Evolutionary conservation across 2,888 invertebrate species (phyloP).

Genomic region (Frankliniella fusca): DNA sequence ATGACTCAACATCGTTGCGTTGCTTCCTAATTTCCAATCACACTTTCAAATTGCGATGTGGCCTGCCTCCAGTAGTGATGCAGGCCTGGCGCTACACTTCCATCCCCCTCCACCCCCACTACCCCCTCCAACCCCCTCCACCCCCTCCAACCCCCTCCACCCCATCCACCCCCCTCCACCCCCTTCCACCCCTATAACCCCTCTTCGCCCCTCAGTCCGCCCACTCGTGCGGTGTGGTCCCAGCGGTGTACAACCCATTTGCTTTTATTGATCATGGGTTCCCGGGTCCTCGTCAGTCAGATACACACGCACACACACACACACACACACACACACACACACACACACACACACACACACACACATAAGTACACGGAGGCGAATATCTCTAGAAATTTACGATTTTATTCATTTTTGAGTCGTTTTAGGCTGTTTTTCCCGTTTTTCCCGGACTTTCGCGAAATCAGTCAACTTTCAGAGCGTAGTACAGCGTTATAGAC

Average conservation of each 20-base stretch:
- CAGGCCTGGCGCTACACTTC: background rate
- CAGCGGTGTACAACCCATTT: constrained; percentile 18
- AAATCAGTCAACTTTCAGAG: no score
- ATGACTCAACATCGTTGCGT: constrained; percentile 24
- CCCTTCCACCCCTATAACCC: background rate
- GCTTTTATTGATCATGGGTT: background rate
- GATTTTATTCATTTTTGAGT: no score
- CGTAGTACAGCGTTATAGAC: no score
- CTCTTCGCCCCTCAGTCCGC: background rate
- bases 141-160: background rate
- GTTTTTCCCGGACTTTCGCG: no score
- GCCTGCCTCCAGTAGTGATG: background rate
- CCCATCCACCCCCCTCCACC: background rate
- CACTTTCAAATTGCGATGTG: constrained; percentile 23
- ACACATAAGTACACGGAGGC: no score
- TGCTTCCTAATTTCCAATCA: constrained; percentile 26
- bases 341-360: no score
- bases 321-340: no score
- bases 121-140: background rate
- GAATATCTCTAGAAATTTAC: no score
- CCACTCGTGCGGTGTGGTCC: background rate
- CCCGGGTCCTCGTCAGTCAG: no score
- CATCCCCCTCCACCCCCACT: background rate
- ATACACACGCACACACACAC: no score
- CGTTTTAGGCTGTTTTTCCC: no score